These are phyloP conservation scores for Beroe ovata DNA, from an alignment of 37 sponge, comb jelly and placozoan species.

Conservation along the genomic window DNA sequence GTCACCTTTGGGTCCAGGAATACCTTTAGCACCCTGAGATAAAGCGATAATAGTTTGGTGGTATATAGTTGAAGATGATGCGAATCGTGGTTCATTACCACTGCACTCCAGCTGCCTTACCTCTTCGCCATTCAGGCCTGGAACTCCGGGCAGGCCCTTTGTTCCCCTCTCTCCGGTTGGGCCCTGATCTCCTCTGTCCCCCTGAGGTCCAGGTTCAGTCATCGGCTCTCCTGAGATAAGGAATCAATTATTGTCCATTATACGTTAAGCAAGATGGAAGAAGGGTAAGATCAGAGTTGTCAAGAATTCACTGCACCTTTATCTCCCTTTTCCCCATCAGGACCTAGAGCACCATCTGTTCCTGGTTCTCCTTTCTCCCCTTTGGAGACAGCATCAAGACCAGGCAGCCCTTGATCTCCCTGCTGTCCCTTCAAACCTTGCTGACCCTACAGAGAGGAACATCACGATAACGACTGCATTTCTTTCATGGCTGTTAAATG, in stretches of 20 bases:
- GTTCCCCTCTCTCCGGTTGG: not conserved
- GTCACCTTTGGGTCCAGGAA: not conserved
- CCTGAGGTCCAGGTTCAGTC: slow-evolving; percentile 30
- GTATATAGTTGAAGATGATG: no score
- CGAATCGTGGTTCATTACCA: no score
- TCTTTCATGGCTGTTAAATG: no score
- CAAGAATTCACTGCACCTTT: no score
- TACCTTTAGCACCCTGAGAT: not conserved
- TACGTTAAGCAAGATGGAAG: no score
- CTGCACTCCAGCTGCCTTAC: no score
- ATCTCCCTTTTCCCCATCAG: not conserved
- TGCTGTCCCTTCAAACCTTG: slow-evolving; percentile 7
- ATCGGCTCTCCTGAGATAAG: not conserved
- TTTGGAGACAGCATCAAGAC: not conserved
- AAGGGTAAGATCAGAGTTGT: no score
- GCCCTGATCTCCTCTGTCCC: not conserved
- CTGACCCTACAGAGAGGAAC: slow-evolving; percentile 24
- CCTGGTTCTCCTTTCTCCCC: not conserved
- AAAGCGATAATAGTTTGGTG: no score
- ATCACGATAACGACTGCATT: no score
- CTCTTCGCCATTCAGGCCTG: slow-evolving; percentile 15
- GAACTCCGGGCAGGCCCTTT: not conserved
- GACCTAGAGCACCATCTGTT: not conserved
- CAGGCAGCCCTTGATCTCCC: slow-evolving; percentile 21
- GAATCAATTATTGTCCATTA: no score